phyloP scores from a whole-genome alignment of 2,113 vertebrate species.

The Podiceps cristatus region DNA sequence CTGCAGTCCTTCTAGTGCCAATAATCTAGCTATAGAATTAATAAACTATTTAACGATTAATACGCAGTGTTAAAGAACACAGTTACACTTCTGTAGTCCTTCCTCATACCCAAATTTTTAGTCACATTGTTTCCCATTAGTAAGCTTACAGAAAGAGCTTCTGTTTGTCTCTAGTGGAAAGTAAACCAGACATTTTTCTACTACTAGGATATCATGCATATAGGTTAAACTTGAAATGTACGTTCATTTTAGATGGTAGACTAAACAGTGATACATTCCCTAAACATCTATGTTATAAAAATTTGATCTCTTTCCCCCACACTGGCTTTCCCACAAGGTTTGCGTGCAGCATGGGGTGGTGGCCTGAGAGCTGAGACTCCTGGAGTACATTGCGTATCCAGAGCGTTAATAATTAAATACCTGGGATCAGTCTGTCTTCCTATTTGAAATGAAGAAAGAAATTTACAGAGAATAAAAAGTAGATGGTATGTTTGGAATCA shows the following conservation, averaged over 20 bases:
- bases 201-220: neutral
- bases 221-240: neutral
- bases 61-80: neutral
- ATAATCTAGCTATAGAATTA: neutral
- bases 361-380: neutral
- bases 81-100: neutral
- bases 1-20: neutral
- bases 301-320: neutral
- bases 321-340: neutral
- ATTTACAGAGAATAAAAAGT: neutral
- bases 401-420: constrained; percentile 40
- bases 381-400: neutral
- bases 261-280: neutral
- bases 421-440: neutral
- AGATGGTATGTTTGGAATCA: neutral
- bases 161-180: neutral
- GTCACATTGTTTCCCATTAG: neutral
- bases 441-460: neutral
- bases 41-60: neutral
- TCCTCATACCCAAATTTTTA: neutral
- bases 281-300: neutral
- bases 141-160: neutral
- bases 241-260: neutral
- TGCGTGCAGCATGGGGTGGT: neutral
- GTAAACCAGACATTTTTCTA: neutral